These are phyloP conservation scores for Capitella teleta DNA, from an alignment of 1,140 invertebrate genomes.

Conservation along the genomic window DNA sequence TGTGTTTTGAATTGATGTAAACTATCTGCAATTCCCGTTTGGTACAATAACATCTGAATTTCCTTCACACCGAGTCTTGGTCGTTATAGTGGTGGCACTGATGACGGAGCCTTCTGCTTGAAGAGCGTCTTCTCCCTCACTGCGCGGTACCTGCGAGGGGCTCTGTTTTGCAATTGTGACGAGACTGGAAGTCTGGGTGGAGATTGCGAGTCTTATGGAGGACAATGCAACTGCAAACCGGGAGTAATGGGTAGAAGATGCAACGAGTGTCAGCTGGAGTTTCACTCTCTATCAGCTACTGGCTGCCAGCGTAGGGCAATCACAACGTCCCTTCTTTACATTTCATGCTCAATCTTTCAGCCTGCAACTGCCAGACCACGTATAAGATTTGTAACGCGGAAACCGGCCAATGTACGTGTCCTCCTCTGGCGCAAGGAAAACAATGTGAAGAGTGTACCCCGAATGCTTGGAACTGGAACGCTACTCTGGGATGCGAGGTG, in stretches of 20 bases:
- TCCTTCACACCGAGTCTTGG: background rate
- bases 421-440: conserved; percentile 76
- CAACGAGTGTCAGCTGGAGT: conserved; percentile 87
- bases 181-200: background rate
- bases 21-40: too few relatives aligned
- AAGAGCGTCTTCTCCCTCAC: conserved; percentile 9
- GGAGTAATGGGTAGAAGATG: conserved; percentile 88
- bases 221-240: conserved; percentile 82
- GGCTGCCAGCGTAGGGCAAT: conserved; percentile 56
- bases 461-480: conserved; percentile 10
- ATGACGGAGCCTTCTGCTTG: background rate
- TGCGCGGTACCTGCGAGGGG: conserved; percentile 6
- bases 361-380: conserved; percentile 89
- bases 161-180: conserved; percentile 10
- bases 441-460: conserved; percentile 52
- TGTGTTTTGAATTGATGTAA: too few relatives aligned
- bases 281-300: conserved; percentile 86
- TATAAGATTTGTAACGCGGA: conserved; percentile 89
- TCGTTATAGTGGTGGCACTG: too few relatives aligned
- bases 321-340: background rate
- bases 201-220: conserved; percentile 69
- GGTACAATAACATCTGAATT: background rate
- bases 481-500: conserved; percentile 6
- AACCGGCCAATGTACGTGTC: conserved; percentile 88
- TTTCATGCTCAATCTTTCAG: conserved; percentile 29